Percentiles rank a stretch among this genome's conserved stretches.
phyloP scores from a whole-genome alignment of 2,888 invertebrate genomes.

The Parasteatoda lunata region DNA sequence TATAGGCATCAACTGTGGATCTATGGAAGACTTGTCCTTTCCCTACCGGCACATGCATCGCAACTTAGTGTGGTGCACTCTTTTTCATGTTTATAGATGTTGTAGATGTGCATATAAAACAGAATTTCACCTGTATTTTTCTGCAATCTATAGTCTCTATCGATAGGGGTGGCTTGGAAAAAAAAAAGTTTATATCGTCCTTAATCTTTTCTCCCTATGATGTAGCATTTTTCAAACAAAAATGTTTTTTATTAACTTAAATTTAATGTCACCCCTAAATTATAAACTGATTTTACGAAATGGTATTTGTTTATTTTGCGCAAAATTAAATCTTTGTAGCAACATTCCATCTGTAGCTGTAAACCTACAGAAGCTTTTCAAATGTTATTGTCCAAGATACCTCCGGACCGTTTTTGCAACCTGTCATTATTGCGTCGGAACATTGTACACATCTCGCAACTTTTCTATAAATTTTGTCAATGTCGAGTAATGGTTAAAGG shows the following conservation, averaged over 20 bases:
- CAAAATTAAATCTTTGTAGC: slow-evolving; percentile 1
- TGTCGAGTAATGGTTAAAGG: slow-evolving; percentile 16
- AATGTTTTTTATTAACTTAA: background rate
- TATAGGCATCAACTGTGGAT: background rate
- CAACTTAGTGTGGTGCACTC: slow-evolving; percentile 36
- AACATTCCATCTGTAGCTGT: slow-evolving; percentile 60
- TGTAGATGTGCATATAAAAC: slow-evolving; percentile 56
- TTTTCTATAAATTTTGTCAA: slow-evolving; percentile 63
- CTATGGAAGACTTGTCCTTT: background rate
- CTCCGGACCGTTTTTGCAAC: slow-evolving; percentile 61
- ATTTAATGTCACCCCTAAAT: background rate
- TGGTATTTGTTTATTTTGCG: too few species aligned
- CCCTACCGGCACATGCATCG: slow-evolving; percentile 9
- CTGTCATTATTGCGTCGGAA: slow-evolving; percentile 19
- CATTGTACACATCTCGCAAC: slow-evolving; percentile 42
- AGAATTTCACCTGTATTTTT: slow-evolving; percentile 40
- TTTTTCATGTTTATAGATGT: slow-evolving; percentile 55
- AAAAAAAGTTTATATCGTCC: background rate
- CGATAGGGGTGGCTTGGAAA: slow-evolving; percentile 34
- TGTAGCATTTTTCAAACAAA: background rate
- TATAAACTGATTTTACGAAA: background rate
- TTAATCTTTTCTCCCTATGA: background rate
- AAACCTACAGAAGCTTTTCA: slow-evolving; percentile 35
- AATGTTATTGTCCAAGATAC: slow-evolving; percentile 44
- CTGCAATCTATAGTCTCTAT: slow-evolving; percentile 26